Conservation (phyloP, 2,797 vertebrate genomes). For the Aselliscus stoliczkanus region DNA sequence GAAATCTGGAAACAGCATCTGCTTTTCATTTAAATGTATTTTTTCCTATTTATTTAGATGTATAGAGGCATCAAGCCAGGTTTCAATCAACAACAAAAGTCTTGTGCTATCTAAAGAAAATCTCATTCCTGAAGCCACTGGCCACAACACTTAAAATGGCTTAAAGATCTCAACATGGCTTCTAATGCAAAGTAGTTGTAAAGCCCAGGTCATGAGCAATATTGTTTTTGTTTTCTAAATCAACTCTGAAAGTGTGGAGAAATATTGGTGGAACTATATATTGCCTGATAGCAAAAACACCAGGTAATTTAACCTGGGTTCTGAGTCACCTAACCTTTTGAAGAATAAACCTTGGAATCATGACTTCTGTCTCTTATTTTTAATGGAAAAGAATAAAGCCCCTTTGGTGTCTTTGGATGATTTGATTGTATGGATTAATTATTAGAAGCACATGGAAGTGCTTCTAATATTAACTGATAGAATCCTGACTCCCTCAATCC, state of each 20-base stretch:
- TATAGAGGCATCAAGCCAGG: conserved; percentile 78
- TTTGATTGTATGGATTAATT: neutral
- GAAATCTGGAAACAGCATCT: conserved; percentile 76
- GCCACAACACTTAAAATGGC: conserved; percentile 70
- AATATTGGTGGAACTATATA: conserved; percentile 51
- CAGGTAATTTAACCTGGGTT: conserved; percentile 13
- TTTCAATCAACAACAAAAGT: conserved; percentile 79
- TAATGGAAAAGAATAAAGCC: conserved; percentile 9
- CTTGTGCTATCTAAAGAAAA: conserved; percentile 78
- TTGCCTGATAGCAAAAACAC: conserved; percentile 30
- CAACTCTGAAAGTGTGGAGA: conserved; percentile 57
- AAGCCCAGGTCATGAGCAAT: conserved; percentile 24
- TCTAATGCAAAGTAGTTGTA: conserved; percentile 64
- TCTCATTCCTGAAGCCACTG: conserved; percentile 64
- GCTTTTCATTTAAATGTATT: conserved; percentile 79
- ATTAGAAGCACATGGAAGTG: neutral
- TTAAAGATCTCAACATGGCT: conserved; percentile 62
- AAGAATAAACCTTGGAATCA: neutral
- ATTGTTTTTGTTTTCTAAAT: conserved; percentile 59
- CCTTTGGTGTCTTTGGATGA: neutral
- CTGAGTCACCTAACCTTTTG: conserved; percentile 25
- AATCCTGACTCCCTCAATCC: neutral
- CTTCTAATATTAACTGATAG: neutral
- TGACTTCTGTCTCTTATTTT: conserved; percentile 51
- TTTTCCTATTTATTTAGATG: conserved; percentile 75